These are phyloP conservation scores for Azemiops feae DNA, from an alignment of 2,113 vertebrate species.

Conservation along the genomic window DNA sequence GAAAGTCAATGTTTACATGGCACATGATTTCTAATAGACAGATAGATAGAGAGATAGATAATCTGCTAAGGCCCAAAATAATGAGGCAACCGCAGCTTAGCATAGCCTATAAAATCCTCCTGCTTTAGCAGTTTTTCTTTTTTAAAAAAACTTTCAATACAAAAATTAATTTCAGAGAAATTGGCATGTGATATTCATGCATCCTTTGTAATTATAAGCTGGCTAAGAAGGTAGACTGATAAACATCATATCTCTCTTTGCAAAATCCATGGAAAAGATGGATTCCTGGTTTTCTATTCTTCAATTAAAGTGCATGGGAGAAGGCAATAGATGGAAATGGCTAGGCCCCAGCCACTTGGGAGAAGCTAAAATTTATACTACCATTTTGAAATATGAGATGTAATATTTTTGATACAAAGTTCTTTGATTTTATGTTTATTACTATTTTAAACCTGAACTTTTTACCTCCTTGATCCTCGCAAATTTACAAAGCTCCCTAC, in stretches of 20 bases:
- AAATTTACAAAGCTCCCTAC: neutral
- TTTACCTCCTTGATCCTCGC: neutral
- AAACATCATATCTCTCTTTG: neutral
- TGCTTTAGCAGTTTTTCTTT: neutral
- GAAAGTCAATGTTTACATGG: fast-evolving
- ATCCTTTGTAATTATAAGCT: neutral
- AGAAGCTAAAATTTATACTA: neutral
- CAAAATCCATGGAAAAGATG: neutral
- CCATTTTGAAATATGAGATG: neutral
- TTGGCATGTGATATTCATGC: neutral
- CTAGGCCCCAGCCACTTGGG: neutral
- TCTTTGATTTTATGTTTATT: neutral
- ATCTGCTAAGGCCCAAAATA: neutral
- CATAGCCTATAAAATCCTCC: neutral
- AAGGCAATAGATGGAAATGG: neutral
- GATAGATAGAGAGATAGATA: neutral
- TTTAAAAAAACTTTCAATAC: neutral
- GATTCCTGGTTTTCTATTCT: neutral
- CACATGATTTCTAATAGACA: fast-evolving
- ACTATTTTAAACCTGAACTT: neutral
- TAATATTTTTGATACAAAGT: neutral
- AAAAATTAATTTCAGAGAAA: neutral
- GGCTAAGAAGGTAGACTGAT: neutral
- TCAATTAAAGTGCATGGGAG: neutral
- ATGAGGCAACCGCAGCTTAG: neutral